Percentiles rank a stretch among this genome's conserved stretches.
Conservation (phyloP, 2,113 vertebrate genomes). For the Megaceryle maxima region DNA sequence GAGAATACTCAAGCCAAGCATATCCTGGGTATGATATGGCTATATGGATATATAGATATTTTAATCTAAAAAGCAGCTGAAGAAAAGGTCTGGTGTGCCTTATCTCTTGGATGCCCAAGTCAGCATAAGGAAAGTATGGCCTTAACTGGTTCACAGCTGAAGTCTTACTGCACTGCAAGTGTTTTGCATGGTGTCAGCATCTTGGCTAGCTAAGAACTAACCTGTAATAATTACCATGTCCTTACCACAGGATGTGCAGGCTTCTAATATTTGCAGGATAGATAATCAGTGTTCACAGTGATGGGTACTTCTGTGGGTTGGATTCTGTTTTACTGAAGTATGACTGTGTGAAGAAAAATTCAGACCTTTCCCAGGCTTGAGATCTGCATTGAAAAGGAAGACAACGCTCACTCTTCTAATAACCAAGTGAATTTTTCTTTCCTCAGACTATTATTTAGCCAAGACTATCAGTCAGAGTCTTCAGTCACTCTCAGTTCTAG, state of each 20-base stretch:
- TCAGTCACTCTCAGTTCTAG: neutral
- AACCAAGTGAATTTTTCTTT: neutral
- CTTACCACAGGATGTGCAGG: constrained; percentile 46
- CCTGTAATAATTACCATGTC: constrained; percentile 37
- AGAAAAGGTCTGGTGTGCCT: neutral
- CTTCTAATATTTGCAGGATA: neutral
- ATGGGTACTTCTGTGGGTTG: neutral
- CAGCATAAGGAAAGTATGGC: neutral
- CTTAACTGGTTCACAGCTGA: neutral
- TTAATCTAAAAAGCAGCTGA: neutral
- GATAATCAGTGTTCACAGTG: neutral
- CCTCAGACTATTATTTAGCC: neutral
- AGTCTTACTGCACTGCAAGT: neutral
- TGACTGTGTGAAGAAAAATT: neutral
- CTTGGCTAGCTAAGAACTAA: constrained; percentile 38
- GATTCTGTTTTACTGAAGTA: constrained; percentile 22
- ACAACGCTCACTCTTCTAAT: neutral
- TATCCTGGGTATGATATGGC: neutral
- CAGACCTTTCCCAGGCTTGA: constrained; percentile 19
- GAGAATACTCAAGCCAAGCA: neutral
- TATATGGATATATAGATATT: no score
- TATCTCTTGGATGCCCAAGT: neutral
- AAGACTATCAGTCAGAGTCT: neutral
- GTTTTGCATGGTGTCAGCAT: constrained; percentile 34
- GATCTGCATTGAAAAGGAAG: neutral